These are phyloP conservation scores for Coleophora flavipennella DNA, from an alignment of 2,888 invertebrate species.

Conservation along the genomic window DNA sequence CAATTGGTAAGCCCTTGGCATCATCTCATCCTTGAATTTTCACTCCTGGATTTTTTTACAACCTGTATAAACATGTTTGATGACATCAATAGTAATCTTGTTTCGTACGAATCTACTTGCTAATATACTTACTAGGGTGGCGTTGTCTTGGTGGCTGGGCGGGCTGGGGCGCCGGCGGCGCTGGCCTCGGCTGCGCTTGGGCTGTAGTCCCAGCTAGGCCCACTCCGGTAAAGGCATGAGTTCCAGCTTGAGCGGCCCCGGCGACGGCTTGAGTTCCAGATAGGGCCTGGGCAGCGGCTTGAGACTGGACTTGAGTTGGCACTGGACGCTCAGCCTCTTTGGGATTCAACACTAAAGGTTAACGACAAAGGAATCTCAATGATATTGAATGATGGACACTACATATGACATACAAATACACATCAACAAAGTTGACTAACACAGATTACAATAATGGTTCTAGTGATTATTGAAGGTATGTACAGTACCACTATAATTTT, in stretches of 20 bases:
- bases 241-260: not conserved
- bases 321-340: slow-evolving; percentile 31
- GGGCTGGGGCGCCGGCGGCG: not conserved
- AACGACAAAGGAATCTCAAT: slow-evolving; percentile 7
- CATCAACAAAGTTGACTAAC: too few species aligned
- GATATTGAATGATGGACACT: not conserved
- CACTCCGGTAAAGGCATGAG: not conserved
- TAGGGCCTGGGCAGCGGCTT: not conserved
- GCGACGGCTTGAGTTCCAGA: not conserved
- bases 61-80: too few species aligned
- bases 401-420: too few species aligned
- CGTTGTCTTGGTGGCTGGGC: slow-evolving; percentile 10
- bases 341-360: slow-evolving; percentile 50
- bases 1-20: too few species aligned
- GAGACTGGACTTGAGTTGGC: not conserved
- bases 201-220: not conserved
- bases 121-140: slow-evolving; percentile 42
- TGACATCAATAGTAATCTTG: too few species aligned
- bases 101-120: too few species aligned
- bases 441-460: too few species aligned
- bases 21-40: too few species aligned
- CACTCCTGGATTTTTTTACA: too few species aligned
- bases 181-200: not conserved
- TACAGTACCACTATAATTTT: too few species aligned
- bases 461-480: too few species aligned